These are phyloP conservation scores for Anguilla pacifica DNA, from an alignment of 2,797 vertebrate species.

Conservation along the genomic window DNA sequence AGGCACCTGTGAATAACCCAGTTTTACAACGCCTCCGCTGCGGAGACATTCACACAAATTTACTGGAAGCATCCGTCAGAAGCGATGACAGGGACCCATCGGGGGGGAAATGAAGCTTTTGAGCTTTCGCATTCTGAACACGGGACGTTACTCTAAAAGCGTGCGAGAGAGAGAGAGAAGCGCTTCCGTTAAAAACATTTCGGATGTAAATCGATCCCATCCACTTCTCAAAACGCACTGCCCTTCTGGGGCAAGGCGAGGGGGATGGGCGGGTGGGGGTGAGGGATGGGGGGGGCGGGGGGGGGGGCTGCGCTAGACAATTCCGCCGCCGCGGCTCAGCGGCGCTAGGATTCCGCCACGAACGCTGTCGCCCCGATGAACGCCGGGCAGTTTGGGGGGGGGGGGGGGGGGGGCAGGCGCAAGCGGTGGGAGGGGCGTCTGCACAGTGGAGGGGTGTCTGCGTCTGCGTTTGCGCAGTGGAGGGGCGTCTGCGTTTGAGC, in stretches of 20 bases:
- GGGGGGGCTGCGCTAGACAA: too few relatives aligned
- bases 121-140: not conserved
- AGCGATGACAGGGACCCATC: not conserved
- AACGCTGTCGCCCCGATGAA: too few relatives aligned
- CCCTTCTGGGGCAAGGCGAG: not conserved
- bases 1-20: not conserved
- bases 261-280: too few relatives aligned
- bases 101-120: not conserved
- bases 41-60: not conserved
- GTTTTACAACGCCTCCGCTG: not conserved
- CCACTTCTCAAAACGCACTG: not conserved
- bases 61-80: not conserved
- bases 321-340: too few relatives aligned
- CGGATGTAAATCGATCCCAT: not conserved
- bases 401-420: conserved; percentile 15
- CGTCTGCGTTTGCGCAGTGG: conserved; percentile 33
- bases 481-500: conserved; percentile 19
- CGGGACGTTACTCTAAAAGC: not conserved
- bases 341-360: too few relatives aligned
- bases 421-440: too few relatives aligned
- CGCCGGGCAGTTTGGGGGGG: too few relatives aligned
- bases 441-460: too few relatives aligned
- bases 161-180: not conserved
- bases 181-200: not conserved
- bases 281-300: too few relatives aligned